These are phyloP conservation scores for Ptychadena robeensis DNA, from an alignment of 2,797 vertebrate species.

Conservation along the genomic window DNA sequence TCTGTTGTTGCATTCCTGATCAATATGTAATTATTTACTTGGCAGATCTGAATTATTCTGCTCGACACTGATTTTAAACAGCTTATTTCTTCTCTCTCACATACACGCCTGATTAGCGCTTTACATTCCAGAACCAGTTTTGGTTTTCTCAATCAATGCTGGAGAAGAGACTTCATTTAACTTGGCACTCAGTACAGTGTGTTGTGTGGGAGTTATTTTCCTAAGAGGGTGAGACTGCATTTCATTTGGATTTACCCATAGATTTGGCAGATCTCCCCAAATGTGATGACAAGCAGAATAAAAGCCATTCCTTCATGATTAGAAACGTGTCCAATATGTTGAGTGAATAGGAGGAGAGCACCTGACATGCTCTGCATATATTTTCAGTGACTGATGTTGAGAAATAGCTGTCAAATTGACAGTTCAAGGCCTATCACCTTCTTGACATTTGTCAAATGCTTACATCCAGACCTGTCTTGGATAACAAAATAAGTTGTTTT, in stretches of 20 bases:
- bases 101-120: constrained; percentile 59
- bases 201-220: constrained; percentile 31
- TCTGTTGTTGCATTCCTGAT: constrained; percentile 66
- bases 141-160: constrained; percentile 63
- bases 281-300: constrained; percentile 55
- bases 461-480: neutral
- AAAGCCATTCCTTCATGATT: constrained; percentile 43
- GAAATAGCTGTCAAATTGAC: constrained; percentile 10
- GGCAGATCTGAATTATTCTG: constrained; percentile 68
- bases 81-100: constrained; percentile 64
- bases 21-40: constrained; percentile 72
- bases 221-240: neutral
- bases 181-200: constrained; percentile 44
- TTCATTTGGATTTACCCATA: constrained; percentile 49
- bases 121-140: constrained; percentile 66
- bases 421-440: neutral
- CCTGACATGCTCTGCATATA: constrained; percentile 43
- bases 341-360: constrained; percentile 50
- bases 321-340: neutral
- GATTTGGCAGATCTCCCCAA: constrained; percentile 32
- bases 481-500: constrained; percentile 20
- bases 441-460: neutral
- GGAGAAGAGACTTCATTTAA: constrained; percentile 53
- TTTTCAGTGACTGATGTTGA: constrained; percentile 22
- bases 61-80: constrained; percentile 69